Conservation (phyloP, 2,888 invertebrate species). For the Hypselothyrea guttata region DNA sequence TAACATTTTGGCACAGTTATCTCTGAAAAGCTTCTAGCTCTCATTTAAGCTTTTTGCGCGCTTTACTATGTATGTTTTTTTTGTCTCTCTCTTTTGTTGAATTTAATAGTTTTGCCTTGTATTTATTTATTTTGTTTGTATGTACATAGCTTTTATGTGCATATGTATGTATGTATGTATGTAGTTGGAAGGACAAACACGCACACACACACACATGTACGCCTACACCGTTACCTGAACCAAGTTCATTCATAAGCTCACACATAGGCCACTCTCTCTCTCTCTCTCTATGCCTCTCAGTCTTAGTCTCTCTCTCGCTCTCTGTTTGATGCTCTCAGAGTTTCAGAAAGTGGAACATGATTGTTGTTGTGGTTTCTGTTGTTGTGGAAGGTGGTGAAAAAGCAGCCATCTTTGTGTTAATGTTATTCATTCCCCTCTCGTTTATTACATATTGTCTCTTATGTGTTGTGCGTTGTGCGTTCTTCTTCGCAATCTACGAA, state of each 20-base stretch:
- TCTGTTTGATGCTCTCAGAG: not conserved
- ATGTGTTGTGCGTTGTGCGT: no score
- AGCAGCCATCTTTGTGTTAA: slow-evolving; percentile 5
- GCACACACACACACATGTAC: slow-evolving; percentile 13
- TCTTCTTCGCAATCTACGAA: no score
- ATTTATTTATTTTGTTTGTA: slow-evolving; percentile 6
- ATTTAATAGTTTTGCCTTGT: no score
- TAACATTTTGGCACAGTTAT: not conserved
- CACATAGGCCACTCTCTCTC: not conserved
- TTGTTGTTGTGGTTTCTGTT: not conserved
- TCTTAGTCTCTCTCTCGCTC: no score
- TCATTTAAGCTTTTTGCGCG: slow-evolving; percentile 15
- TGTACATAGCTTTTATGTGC: slow-evolving; percentile 6
- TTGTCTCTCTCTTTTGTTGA: no score
- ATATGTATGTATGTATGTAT: no score
- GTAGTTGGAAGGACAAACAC: slow-evolving; percentile 32
- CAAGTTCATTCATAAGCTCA: slow-evolving; percentile 1
- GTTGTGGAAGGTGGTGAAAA: slow-evolving; percentile 2
- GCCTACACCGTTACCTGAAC: slow-evolving; percentile 5
- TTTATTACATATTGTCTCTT: no score
- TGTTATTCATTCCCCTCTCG: not conserved
- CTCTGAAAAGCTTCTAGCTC: slow-evolving; percentile 3
- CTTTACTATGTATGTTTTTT: no score
- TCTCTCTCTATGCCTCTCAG: not conserved
- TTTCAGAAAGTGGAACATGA: no score